phyloP scores from a whole-genome alignment of 2,113 vertebrate genomes.

The Corythoichthys intestinalis region DNA sequence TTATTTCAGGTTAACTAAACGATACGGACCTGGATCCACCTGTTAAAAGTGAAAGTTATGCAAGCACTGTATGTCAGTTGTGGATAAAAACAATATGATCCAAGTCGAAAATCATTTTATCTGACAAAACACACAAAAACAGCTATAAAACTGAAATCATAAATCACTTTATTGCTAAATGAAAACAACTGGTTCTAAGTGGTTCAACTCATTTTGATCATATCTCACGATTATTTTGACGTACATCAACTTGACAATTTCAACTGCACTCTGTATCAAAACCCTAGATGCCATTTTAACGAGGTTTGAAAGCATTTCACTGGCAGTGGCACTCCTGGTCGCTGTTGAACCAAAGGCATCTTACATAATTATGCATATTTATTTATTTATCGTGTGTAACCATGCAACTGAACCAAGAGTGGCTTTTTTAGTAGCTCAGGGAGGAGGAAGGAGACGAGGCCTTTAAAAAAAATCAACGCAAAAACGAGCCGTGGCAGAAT shows the following conservation, averaged over 20 bases:
- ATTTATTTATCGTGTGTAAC: slow-evolving; percentile 62
- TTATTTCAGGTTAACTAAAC: no score
- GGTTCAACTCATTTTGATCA: no score
- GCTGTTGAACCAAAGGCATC: slow-evolving; percentile 33
- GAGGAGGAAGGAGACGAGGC: slow-evolving; percentile 5
- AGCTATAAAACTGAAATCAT: no score
- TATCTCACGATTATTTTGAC: not conserved
- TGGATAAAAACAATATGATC: no score
- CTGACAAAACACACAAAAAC: no score
- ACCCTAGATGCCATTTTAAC: not conserved
- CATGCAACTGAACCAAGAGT: slow-evolving; percentile 55
- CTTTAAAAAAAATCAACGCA: not conserved
- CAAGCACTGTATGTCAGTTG: no score
- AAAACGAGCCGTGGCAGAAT: slow-evolving; percentile 40
- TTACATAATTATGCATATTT: slow-evolving; percentile 61
- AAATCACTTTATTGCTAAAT: no score
- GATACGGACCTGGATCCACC: no score
- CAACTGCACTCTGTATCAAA: not conserved
- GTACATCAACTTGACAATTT: not conserved
- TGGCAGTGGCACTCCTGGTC: slow-evolving; percentile 19
- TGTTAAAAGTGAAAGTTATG: no score
- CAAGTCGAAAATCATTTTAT: no score
- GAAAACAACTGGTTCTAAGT: no score
- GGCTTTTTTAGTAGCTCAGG: slow-evolving; percentile 11
- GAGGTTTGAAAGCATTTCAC: slow-evolving; percentile 22